phyloP scores from a whole-genome alignment of 2,888 invertebrate species.

The Bellardia pandia region DNA sequence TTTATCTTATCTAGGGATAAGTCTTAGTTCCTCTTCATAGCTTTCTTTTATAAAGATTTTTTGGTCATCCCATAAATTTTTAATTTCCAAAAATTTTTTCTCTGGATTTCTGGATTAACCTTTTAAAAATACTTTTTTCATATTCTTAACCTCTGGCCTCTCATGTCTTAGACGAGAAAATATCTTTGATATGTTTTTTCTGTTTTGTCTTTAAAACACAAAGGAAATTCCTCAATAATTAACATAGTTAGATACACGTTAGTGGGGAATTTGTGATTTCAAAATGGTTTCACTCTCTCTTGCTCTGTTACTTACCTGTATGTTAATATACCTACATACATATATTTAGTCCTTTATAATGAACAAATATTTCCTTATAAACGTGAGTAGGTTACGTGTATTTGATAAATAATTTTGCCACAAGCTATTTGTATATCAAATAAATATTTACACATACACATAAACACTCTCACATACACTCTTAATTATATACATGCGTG shows the following conservation, averaged over 20 bases:
- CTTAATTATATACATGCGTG: not conserved
- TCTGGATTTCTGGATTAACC: too few species aligned
- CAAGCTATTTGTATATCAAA: not conserved
- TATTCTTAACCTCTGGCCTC: not conserved
- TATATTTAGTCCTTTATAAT: not conserved
- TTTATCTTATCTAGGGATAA: not conserved
- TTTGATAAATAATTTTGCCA: constrained; percentile 31
- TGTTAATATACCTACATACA: not conserved
- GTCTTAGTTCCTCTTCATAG: too few species aligned
- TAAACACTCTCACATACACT: not conserved
- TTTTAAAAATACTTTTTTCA: not conserved
- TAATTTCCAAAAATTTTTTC: too few species aligned
- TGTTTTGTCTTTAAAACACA: constrained; percentile 1
- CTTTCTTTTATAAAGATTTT: too few species aligned
- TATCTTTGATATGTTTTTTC: not conserved
- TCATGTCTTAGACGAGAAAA: not conserved
- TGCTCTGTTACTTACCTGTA: not conserved
- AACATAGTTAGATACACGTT: not conserved
- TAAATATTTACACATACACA: not conserved
- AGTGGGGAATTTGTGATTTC: not conserved
- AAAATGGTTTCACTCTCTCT: not conserved
- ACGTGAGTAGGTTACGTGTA: not conserved
- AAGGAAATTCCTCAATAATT: constrained; percentile 1
- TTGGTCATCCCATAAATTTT: too few species aligned
- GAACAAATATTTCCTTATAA: not conserved